Evolutionary conservation across 2,113 vertebrate species (phyloP).

Genomic region (Gobiocypris rarus): DNA sequence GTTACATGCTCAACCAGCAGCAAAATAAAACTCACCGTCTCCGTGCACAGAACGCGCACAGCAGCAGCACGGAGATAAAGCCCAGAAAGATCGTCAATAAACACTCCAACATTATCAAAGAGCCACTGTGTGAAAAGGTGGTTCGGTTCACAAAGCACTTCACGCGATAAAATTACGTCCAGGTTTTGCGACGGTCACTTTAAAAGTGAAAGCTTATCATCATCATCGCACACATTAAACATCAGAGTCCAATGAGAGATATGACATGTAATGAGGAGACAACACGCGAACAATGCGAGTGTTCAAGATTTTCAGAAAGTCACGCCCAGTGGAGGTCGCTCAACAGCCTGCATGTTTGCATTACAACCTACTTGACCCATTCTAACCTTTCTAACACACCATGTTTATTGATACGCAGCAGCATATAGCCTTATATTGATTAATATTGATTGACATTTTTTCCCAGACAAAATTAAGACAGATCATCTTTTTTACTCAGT

Average conservation of each 20-base stretch:
- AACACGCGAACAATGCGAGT: background rate
- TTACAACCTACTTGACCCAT: background rate
- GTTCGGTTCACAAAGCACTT: background rate
- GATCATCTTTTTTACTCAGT: too few species aligned
- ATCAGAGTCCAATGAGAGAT: background rate
- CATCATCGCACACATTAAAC: background rate
- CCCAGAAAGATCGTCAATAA: constrained; percentile 37
- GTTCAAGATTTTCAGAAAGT: background rate
- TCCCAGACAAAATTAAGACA: too few species aligned
- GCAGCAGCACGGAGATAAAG: constrained; percentile 10
- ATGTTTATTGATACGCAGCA: background rate
- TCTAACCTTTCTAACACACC: background rate
- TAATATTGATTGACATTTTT: too few species aligned
- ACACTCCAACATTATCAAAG: constrained; percentile 44
- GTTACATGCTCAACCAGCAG: background rate
- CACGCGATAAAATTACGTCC: background rate
- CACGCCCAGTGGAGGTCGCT: constrained; percentile 2
- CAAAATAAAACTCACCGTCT: constrained; percentile 46
- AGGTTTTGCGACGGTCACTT: background rate
- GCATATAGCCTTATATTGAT: background rate
- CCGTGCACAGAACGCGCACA: constrained; percentile 29
- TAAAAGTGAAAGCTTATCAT: constrained; percentile 4
- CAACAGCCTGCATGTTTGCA: background rate
- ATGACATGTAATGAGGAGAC: background rate
- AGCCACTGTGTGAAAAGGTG: background rate